phyloP scores from a whole-genome alignment of 2,888 invertebrate species.

The Pseudolycoriella hygida region DNA sequence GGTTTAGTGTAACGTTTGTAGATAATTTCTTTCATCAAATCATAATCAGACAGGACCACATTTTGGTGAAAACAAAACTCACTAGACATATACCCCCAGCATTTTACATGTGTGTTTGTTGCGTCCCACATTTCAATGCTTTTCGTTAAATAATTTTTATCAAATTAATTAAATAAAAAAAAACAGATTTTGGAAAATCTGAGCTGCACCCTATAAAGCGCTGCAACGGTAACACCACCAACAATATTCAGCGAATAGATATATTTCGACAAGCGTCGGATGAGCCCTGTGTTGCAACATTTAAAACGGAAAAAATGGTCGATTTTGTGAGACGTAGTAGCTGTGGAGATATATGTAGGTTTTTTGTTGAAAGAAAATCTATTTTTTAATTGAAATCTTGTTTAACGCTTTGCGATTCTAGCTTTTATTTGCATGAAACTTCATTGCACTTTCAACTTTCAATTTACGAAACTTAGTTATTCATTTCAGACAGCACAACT shows the following conservation, averaged over 20 bases:
- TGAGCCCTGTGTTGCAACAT: slow-evolving; percentile 12
- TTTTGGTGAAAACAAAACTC: too few relatives aligned
- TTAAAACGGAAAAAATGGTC: slow-evolving; percentile 30
- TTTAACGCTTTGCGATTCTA: too few relatives aligned
- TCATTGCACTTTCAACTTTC: too few relatives aligned
- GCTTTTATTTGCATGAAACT: too few relatives aligned
- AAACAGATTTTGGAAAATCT: slow-evolving; percentile 2
- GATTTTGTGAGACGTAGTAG: slow-evolving; percentile 57
- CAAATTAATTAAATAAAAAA: slow-evolving; percentile 2
- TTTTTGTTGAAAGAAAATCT: slow-evolving; percentile 5
- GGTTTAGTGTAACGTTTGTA: too few relatives aligned
- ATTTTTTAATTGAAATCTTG: not conserved
- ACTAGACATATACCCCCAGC: too few relatives aligned
- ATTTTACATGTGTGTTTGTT: too few relatives aligned
- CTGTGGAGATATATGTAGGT: slow-evolving; percentile 55
- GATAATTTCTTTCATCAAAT: too few relatives aligned
- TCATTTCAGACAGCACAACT: too few relatives aligned
- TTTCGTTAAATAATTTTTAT: not conserved
- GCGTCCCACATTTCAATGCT: not conserved
- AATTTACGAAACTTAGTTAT: too few relatives aligned
- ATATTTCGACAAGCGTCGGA: slow-evolving; percentile 9
- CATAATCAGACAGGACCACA: too few relatives aligned
- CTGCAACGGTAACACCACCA: not conserved
- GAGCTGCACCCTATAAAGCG: not conserved
- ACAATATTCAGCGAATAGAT: slow-evolving; percentile 7